A percentile compares a stretch with the other conserved stretches of the same genome.
Evolutionary conservation across 2,113 vertebrate genomes (phyloP).

Genomic region (Dasyprocta punctata): DNA sequence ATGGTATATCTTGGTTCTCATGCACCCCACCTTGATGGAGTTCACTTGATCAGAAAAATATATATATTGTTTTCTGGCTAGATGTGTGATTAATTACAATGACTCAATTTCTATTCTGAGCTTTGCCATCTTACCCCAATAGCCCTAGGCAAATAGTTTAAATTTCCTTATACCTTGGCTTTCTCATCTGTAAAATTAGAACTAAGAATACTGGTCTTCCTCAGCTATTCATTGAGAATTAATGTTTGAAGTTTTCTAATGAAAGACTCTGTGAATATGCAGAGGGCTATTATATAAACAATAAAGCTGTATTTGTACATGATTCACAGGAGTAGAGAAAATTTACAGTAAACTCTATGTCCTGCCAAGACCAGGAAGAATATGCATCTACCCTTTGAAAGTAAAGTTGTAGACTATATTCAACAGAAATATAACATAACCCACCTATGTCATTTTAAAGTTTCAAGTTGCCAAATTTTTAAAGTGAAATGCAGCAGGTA

Average conservation of each 20-base stretch:
- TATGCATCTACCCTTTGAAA: not conserved
- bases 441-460: not conserved
- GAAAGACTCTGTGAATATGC: conserved; percentile 36
- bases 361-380: not conserved
- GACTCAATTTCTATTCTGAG: conserved; percentile 56
- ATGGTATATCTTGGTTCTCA: not conserved
- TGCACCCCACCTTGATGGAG: not conserved
- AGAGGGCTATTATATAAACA: conserved; percentile 37
- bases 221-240: conserved; percentile 37
- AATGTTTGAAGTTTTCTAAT: conserved; percentile 40
- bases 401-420: not conserved
- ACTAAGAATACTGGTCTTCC: conserved; percentile 43
- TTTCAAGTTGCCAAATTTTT: conserved; percentile 26
- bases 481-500: not conserved
- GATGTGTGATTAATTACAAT: conserved; percentile 34
- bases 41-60: not conserved
- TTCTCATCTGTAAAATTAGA: conserved; percentile 56
- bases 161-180: not conserved
- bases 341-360: not conserved
- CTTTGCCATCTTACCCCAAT: not conserved
- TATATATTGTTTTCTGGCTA: not conserved
- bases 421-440: not conserved
- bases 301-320: conserved; percentile 55
- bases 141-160: not conserved
- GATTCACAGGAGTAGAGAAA: conserved; percentile 23